Base-by-base conservation (phyloP, 1,140 invertebrate genomes). In the Panonychus citri region DNA sequence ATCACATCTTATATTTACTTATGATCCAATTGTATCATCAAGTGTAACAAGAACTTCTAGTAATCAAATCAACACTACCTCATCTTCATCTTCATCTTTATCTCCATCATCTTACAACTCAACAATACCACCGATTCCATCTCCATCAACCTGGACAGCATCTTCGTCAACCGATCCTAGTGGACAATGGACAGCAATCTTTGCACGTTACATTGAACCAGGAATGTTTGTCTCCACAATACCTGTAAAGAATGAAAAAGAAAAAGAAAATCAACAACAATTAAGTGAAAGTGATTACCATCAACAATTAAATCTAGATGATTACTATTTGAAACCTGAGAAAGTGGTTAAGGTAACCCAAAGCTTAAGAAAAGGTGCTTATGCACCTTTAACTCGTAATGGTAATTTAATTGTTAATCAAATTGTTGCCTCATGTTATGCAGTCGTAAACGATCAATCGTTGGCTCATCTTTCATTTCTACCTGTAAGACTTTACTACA, bases 371-470 rank as follows among this genome's bases (percentile, higher is more conserved):
- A 70, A 69, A 30, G 93, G 91, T 10, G 79, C 90, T 2, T 90
- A 77, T 64, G 91, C 91, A 1, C 93, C 93, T 0, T 72, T 97
- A 15, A 98, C 93, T 0, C 68, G 68, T 19, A 76, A 77, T 12
- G 93, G 93, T 1, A 94, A 82, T 26, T 71, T 97, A 13, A 74
- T 97, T 26, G 85, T 96, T 1, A 81, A 97, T 67, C 81, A 82
- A 58, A 80, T 93, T 3, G 75, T 89, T 1, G 84, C 85, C 1
- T 95, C 90, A 0, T 97, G 91, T 68, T 98, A 96, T 71, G 91
- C 91, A 0, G 72, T 88, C 12, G 75, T 96, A 17, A 75, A 83
- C 66, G 85, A 81, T 68, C 86, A 91, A 62, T 67, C 69, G 10
- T 59, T 94, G 50, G 89, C 88, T 5, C 90, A 95, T 66, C 76